These are phyloP conservation scores for Glossophaga mutica DNA, from an alignment of 2,797 vertebrate species.

Conservation along the genomic window DNA sequence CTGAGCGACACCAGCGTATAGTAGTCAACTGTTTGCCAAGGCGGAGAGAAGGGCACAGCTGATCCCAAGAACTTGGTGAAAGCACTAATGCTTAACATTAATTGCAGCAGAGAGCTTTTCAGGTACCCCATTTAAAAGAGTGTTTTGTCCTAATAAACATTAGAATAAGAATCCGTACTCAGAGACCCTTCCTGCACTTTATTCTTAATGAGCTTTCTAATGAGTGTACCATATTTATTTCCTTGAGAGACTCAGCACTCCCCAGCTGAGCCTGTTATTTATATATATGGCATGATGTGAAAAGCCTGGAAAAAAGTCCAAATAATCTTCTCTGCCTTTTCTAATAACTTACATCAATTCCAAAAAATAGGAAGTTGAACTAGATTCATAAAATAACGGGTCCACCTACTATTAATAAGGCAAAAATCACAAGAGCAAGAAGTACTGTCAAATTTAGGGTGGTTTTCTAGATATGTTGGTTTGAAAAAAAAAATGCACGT, in stretches of 20 bases:
- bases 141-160: constrained; percentile 85
- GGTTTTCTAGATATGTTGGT: background rate
- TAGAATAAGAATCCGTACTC: constrained; percentile 80
- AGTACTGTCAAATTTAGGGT: background rate
- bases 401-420: background rate
- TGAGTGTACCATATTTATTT: constrained; percentile 84
- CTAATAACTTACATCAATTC: constrained; percentile 65
- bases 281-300: constrained; percentile 75
- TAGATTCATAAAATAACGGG: background rate
- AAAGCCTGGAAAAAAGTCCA: constrained; percentile 54
- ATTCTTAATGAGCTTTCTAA: constrained; percentile 87
- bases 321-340: constrained; percentile 57
- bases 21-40: constrained; percentile 55
- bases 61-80: constrained; percentile 83
- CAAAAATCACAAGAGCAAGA: background rate
- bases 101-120: constrained; percentile 81
- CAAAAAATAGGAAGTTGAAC: constrained; percentile 39
- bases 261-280: constrained; percentile 82
- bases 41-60: constrained; percentile 80
- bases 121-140: constrained; percentile 83
- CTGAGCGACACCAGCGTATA: background rate
- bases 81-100: constrained; percentile 81
- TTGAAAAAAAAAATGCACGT: background rate
- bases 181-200: constrained; percentile 84
- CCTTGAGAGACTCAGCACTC: constrained; percentile 85